A percentile compares a stretch with the other conserved stretches of the same genome.
These are phyloP conservation scores for Microdon myrmicae DNA, from an alignment of 2,888 invertebrate genomes.

Conservation along the genomic window DNA sequence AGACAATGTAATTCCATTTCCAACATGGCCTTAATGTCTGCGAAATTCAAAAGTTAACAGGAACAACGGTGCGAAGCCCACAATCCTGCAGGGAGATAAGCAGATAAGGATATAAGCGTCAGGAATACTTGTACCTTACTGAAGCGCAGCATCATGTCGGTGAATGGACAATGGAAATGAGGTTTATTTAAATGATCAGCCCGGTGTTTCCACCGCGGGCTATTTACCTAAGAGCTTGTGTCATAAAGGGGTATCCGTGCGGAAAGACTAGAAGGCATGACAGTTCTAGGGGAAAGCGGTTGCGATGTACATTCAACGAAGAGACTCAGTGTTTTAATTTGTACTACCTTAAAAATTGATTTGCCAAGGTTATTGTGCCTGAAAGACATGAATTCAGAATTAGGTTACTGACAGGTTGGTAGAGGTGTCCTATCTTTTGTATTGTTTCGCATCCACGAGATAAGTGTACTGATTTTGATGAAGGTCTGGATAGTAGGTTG, in stretches of 20 bases:
- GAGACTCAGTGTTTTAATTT: constrained; percentile 43
- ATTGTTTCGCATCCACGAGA: no score
- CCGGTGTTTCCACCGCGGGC: not conserved
- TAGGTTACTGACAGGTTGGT: no score
- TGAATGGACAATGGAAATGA: constrained; percentile 45
- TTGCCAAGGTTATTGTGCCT: constrained; percentile 24
- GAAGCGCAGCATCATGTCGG: constrained; percentile 32
- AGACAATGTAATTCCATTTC: constrained; percentile 51
- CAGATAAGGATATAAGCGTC: constrained; percentile 11
- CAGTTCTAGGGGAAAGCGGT: constrained; percentile 19
- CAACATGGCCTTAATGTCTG: constrained; percentile 47
- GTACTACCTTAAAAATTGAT: constrained; percentile 47
- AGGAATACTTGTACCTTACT: constrained; percentile 28
- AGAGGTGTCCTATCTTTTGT: no score
- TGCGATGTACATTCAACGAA: constrained; percentile 29
- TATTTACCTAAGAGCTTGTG: constrained; percentile 4
- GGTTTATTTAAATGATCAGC: constrained; percentile 47
- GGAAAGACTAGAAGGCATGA: constrained; percentile 45
- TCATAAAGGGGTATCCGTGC: constrained; percentile 45
- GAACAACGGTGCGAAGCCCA: constrained; percentile 22
- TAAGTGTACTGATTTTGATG: no score
- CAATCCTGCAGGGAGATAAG: constrained; percentile 33
- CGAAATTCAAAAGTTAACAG: constrained; percentile 45
- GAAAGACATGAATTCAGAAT: no score
- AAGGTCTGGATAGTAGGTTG: no score